phyloP scores from a whole-genome alignment of 2,797 vertebrate genomes.

The Melopsittacus undulatus region DNA sequence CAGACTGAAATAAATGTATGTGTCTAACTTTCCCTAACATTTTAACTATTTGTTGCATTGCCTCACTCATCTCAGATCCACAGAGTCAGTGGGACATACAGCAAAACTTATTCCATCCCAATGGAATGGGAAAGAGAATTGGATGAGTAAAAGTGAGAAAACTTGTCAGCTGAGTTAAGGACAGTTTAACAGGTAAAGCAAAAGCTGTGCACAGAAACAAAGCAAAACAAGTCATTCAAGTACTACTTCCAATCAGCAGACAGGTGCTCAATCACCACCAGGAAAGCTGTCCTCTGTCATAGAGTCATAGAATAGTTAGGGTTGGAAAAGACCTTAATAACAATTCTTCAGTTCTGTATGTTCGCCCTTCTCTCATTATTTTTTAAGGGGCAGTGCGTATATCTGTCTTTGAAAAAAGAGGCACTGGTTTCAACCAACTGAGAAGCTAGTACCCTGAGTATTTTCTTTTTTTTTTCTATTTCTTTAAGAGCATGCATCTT shows the following conservation, averaged over 20 bases:
- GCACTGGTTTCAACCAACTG: background rate
- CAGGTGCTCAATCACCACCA: background rate
- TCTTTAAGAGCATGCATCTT: background rate
- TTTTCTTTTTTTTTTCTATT: background rate
- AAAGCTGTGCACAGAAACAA: background rate
- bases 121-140: background rate
- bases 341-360: background rate
- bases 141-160: background rate
- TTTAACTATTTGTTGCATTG: background rate
- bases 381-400: background rate
- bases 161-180: background rate
- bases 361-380: rapidly evolving
- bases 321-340: background rate
- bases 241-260: rapidly evolving
- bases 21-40: background rate
- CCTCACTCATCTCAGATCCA: background rate
- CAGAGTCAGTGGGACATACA: background rate
- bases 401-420: background rate
- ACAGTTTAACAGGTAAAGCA: background rate
- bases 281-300: background rate
- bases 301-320: too few species aligned
- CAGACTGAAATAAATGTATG: background rate
- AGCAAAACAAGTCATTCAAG: background rate
- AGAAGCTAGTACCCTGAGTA: background rate
- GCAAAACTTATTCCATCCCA: background rate